Evolutionary conservation across 2,888 invertebrate species (phyloP), one percentile per base, ranked within the genome.

Genomic region (Vandiemenella viatica): DNA sequence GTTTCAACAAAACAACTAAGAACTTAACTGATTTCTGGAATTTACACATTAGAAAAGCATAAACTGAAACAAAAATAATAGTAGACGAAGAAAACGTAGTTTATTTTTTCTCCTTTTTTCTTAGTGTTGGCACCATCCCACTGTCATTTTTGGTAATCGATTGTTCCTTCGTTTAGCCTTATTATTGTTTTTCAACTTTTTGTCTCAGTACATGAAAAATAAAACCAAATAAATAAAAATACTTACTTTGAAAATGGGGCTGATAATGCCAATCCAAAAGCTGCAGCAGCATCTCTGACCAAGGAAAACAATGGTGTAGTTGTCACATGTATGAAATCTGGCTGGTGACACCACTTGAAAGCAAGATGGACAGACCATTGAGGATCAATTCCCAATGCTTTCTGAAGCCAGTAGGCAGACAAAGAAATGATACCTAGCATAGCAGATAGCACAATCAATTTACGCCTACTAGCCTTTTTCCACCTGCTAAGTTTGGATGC

Each of bases 341-440:
- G 73, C 15, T 68, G 65, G 13, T 72, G 65, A 56, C 85, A 85
- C 78, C 82, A 80, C 50, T 80, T 80, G 59, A 78, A 74, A 1
- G 84, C 84, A 68, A 77, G 61, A 49, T 75, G 70, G 1, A 83
- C 69, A 4, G 80, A 77, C 74, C 76, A 77, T 57, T 76, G 71
- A 0, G 83, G 82, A 59, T 84, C 80, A 38, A 73, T 59, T 1
- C 75, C 69, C 50, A 56, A 59, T 4, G 63, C 37, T 6, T 63
- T 59, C 20, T 70, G 62, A 1, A 61, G 59, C 56, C 61, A 69
- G 56, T 74, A 74, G 26, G 51, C 58, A 16, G 52, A 56, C 44
- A 59, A 48, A 17, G 60, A 56, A 18, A 56, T 49, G n/a, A 62
- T 56, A 1, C 58, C 55, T 4, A 66, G 50, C 1, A 63, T 60